Percentiles rank a stretch among this genome's conserved stretches.
These are phyloP conservation scores for Macrotus californicus DNA, from an alignment of 2,113 vertebrate species.

Conservation along the genomic window DNA sequence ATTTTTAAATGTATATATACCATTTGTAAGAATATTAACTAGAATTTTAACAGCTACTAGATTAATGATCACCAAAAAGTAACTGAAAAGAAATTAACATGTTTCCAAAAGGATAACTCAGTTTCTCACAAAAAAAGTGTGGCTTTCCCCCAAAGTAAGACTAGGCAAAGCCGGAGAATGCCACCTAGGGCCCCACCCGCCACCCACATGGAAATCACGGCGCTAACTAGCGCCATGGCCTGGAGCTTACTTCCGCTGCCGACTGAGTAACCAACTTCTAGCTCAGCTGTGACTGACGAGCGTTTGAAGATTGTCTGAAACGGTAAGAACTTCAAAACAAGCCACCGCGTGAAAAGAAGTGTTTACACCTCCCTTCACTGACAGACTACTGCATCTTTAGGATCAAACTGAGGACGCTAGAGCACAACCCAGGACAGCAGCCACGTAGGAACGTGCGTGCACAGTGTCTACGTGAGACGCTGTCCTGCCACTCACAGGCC, in stretches of 20 bases:
- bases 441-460: not conserved
- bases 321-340: not conserved
- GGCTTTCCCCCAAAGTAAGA: not conserved
- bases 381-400: not conserved
- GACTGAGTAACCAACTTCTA: not conserved
- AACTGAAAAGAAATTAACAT: not conserved
- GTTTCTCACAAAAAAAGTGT: not conserved
- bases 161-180: not conserved
- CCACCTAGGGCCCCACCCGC: not conserved
- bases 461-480: not conserved
- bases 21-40: not conserved
- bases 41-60: not conserved
- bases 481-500: not conserved
- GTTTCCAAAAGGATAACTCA: not conserved
- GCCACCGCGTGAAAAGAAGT: not conserved
- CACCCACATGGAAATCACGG: not conserved
- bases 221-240: not conserved
- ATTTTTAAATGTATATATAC: not conserved
- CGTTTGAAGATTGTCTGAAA: not conserved
- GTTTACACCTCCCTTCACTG: not conserved
- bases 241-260: not conserved
- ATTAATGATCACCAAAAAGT: not conserved
- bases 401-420: not conserved
- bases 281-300: not conserved
- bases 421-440: not conserved